A percentile compares a stretch with the other conserved stretches of the same genome.
Conservation (phyloP, 2,888 invertebrate genomes). For the Sympetrum striolatum region DNA sequence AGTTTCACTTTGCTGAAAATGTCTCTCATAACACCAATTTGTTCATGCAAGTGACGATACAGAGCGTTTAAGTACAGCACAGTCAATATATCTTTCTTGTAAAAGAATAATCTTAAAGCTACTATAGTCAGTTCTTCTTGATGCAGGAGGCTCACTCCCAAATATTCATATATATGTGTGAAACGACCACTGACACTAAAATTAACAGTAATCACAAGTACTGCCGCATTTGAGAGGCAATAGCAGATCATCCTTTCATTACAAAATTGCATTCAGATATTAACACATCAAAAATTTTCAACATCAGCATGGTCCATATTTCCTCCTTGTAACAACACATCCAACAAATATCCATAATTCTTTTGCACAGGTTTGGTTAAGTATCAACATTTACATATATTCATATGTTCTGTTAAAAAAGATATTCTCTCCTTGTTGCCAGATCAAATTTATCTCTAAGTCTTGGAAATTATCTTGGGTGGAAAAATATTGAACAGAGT, state of each 20-base stretch:
- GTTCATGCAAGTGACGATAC: conserved; percentile 22
- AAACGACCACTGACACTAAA: conserved; percentile 26
- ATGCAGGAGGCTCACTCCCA: not conserved
- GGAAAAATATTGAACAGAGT: too few relatives aligned
- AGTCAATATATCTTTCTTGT: conserved; percentile 11
- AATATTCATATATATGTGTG: not conserved
- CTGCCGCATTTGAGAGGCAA: not conserved
- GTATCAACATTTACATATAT: not conserved
- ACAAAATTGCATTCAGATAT: conserved; percentile 6
- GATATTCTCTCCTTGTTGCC: too few relatives aligned
- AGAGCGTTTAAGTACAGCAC: conserved; percentile 23
- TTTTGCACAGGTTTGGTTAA: conserved; percentile 8
- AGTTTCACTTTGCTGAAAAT: not conserved
- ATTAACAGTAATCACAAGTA: conserved; percentile 16
- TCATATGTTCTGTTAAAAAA: not conserved
- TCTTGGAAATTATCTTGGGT: too few relatives aligned
- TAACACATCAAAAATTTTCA: conserved; percentile 28
- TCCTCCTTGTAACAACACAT: conserved; percentile 23
- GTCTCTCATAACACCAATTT: not conserved
- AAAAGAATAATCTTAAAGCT: conserved; percentile 36
- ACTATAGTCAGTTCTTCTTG: conserved; percentile 6
- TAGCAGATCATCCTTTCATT: conserved; percentile 9
- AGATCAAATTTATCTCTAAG: too few relatives aligned
- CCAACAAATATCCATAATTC: conserved; percentile 21
- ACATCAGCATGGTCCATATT: conserved; percentile 2